Percentiles rank a stretch among this genome's conserved stretches.
These are phyloP conservation scores for Lucilia cuprina DNA, from an alignment of 1,140 invertebrate species.

Conservation along the genomic window DNA sequence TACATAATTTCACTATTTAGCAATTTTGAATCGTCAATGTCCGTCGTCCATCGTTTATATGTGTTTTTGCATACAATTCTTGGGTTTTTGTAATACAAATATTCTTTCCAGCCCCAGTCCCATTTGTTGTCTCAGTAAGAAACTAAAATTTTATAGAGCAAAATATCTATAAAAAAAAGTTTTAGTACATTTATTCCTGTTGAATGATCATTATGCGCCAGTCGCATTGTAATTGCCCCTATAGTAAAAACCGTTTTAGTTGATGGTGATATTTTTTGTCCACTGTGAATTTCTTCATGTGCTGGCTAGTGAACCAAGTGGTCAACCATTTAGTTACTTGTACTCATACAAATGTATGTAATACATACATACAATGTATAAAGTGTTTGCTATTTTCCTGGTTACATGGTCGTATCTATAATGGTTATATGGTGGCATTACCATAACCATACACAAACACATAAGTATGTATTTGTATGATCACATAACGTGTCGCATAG, in stretches of 20 bases:
- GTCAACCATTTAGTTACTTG: neutral
- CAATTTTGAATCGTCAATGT: neutral
- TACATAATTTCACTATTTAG: neutral
- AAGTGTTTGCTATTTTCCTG: neutral
- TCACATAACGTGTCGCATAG: neutral
- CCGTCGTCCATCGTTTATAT: neutral
- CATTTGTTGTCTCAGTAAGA: neutral
- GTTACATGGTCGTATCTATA: neutral
- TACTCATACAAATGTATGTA: neutral
- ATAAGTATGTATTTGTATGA: neutral
- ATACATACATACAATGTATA: too few relatives aligned
- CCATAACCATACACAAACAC: neutral
- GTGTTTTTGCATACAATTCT: neutral
- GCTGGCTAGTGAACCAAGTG: neutral
- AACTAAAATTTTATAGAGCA: neutral
- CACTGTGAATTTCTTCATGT: neutral
- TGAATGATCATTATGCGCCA: conserved; percentile 31
- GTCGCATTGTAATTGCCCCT: conserved; percentile 29
- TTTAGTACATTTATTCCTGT: conserved; percentile 7
- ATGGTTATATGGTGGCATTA: neutral
- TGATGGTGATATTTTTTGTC: neutral
- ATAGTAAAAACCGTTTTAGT: neutral
- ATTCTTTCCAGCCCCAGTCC: neutral
- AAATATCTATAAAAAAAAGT: neutral
- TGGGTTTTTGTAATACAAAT: neutral